Evolutionary conservation across 2,797 vertebrate species (phyloP), one percentile per base, ranked within the genome.

Genomic region (Thunnus albacares): DNA sequence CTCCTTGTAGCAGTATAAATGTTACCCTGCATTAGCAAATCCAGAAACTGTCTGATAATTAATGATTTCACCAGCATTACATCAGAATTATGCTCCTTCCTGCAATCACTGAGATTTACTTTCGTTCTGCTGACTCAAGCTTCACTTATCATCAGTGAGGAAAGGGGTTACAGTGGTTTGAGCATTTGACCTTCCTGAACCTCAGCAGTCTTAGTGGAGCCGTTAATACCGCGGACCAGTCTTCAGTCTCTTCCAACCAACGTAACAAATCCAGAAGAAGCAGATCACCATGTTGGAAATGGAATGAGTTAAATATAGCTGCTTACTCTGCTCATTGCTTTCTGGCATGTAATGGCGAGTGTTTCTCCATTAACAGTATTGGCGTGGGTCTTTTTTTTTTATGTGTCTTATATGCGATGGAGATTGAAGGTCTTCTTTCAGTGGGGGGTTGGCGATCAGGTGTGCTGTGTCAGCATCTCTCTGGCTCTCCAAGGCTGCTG

Each of bases 381-480:
- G 18, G 45, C 1, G 15, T 14, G 3, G 20, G 59, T 57, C 26
- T 62, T 61, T 78, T 62, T 61, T 78, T 20, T 49, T 49, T 47
- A 41, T 66, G 35, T 71, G 65, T 83, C 61, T 85, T 59, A 15
- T 30, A 63, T 69, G 64, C 47, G 73, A 74, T 65, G 51, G 79
- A 79, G 77, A 91, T 68, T 88, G 89, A 91, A 90, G 81, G 90
- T 83, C 87, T 80, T 81, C 75, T 87, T 82, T 90, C 81, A 81
- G 86, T 69, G 83, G 87, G 86, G 84, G 90, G 68, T 78, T 81
- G 83, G 47, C 12, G 68, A 82, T 92, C 92, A 94, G 90, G 92
- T 94, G 88, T 92, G 94, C 94, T 91, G 85, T 92, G 91, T 95
- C 94, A 95, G 94, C 95, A 95, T 84, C 82, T 52, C 88, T 64